Evolutionary conservation across 2,113 vertebrate genomes (phyloP).

Genomic region (Zapornia atra): DNA sequence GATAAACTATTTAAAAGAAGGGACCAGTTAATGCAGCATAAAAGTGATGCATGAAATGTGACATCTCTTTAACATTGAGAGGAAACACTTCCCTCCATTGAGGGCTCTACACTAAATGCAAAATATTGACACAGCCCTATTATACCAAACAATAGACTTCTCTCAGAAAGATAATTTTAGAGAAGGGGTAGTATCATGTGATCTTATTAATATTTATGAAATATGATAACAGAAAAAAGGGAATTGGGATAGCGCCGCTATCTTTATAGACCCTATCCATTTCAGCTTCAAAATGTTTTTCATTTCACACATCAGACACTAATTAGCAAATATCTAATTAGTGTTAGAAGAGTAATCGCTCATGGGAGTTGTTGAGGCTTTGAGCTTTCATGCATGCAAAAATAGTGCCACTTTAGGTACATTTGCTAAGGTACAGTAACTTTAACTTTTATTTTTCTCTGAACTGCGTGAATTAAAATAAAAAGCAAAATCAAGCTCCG

Average conservation of each 20-base stretch:
- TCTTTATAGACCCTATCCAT: constrained; percentile 84
- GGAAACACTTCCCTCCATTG: constrained; percentile 75
- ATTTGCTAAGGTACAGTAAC: constrained; percentile 85
- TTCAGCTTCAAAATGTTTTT: constrained; percentile 91
- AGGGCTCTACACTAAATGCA: constrained; percentile 79
- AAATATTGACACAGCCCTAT: constrained; percentile 85
- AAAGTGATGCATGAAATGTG: constrained; percentile 78
- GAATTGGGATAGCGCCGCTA: constrained; percentile 79
- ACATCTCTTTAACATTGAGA: constrained; percentile 79
- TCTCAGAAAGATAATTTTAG: constrained; percentile 78
- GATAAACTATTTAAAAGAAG: constrained; percentile 58
- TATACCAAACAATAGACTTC: constrained; percentile 80
- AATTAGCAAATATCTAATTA: constrained; percentile 97
- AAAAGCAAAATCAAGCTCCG: constrained; percentile 47
- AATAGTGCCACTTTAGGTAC: constrained; percentile 80
- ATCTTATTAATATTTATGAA: constrained; percentile 89
- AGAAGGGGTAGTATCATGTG: constrained; percentile 80
- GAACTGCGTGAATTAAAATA: constrained; percentile 59
- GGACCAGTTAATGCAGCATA: constrained; percentile 60
- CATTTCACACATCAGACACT: constrained; percentile 91
- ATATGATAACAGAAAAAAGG: constrained; percentile 83
- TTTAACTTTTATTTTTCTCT: constrained; percentile 79
- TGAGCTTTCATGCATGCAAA: constrained; percentile 83
- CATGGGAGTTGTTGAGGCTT: constrained; percentile 85
- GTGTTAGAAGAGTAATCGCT: constrained; percentile 94